These are phyloP conservation scores for Microctonus aethiopoides DNA, from an alignment of 2,888 invertebrate species.

Conservation along the genomic window DNA sequence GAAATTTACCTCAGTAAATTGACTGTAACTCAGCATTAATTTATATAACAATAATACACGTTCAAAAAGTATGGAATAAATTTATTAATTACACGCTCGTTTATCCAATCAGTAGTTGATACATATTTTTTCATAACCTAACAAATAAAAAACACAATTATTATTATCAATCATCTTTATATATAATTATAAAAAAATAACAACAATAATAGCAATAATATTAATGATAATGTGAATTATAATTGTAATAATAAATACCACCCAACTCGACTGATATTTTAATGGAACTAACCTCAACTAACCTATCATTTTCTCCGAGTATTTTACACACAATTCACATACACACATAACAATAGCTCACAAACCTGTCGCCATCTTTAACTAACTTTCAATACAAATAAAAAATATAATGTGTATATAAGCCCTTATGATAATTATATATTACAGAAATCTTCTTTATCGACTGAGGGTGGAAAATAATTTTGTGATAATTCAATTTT, in stretches of 20 bases:
- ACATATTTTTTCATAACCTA: too few relatives aligned
- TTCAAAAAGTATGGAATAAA: too few relatives aligned
- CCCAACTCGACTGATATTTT: not conserved
- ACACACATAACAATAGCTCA: not conserved
- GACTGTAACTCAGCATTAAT: not conserved
- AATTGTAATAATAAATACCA: not conserved
- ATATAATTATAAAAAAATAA: too few relatives aligned
- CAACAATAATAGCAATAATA: not conserved
- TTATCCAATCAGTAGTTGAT: too few relatives aligned
- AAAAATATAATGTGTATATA: not conserved
- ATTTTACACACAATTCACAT: too few relatives aligned
- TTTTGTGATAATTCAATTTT: too few relatives aligned
- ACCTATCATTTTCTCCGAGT: not conserved
- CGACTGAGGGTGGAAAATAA: not conserved
- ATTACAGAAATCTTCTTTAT: not conserved
- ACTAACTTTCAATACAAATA: not conserved
- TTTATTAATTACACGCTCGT: too few relatives aligned
- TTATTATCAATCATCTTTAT: too few relatives aligned
- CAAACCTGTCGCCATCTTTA: not conserved
- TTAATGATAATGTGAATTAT: not conserved
- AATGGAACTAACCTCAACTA: not conserved
- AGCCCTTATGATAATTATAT: too few relatives aligned
- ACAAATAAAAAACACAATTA: too few relatives aligned
- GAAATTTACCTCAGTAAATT: not conserved
- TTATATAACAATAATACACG: not conserved